A percentile compares a stretch with the other conserved stretches of the same genome.
phyloP scores from a whole-genome alignment of 2,797 vertebrate species.

The Phrynocephalus guinanensis region DNA sequence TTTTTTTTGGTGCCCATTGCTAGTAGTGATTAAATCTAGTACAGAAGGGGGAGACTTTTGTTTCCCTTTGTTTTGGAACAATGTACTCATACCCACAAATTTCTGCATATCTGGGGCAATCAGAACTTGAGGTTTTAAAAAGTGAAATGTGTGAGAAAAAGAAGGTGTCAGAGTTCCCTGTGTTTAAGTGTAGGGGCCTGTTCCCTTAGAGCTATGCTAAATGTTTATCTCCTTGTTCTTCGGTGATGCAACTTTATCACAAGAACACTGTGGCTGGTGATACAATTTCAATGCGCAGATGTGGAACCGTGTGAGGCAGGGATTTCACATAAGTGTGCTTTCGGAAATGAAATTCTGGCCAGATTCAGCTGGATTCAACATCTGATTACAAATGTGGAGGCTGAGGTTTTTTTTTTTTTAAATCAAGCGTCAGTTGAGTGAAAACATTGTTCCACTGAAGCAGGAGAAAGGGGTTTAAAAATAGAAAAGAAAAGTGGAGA shows the following conservation, averaged over 20 bases:
- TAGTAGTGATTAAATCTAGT: no score
- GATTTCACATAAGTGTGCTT: background rate
- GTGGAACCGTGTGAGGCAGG: no score
- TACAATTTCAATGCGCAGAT: background rate
- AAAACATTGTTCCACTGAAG: background rate
- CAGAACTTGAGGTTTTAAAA: background rate
- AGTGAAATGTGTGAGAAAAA: background rate
- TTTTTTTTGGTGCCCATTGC: no score
- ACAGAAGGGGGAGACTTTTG: background rate
- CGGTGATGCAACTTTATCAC: background rate
- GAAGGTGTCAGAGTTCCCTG: background rate
- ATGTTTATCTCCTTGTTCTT: background rate
- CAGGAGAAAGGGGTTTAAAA: no score
- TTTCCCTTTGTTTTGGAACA: background rate
- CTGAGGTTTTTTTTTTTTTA: no score
- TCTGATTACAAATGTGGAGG: background rate
- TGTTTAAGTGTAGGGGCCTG: background rate
- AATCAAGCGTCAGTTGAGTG: background rate
- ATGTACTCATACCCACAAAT: background rate
- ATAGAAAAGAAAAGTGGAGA: background rate
- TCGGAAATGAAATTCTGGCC: background rate
- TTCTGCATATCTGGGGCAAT: no score
- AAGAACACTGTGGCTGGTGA: background rate
- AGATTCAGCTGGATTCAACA: background rate
- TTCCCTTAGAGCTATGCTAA: background rate